phyloP scores from a whole-genome alignment of 2,113 vertebrate species.

The Myrmecophaga tridactyla region DNA sequence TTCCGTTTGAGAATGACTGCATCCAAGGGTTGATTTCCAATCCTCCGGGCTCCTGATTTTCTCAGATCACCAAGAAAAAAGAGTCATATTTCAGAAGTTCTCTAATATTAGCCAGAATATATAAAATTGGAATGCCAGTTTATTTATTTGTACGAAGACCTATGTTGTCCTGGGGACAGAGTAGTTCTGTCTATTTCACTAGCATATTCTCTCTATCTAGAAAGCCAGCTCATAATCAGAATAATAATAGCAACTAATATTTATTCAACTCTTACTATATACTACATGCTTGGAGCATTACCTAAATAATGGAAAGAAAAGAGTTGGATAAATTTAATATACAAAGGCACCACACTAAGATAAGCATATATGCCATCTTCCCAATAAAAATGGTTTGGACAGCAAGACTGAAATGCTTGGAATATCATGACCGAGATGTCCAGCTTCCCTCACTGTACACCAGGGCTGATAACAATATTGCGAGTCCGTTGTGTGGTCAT shows the following conservation, averaged over 20 bases:
- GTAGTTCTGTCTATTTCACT: not conserved
- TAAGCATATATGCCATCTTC: not conserved
- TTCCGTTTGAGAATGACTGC: not conserved
- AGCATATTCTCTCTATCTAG: not conserved
- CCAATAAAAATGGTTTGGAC: not conserved
- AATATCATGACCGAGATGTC: not conserved
- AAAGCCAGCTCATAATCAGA: conserved; percentile 20
- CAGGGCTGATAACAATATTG: not conserved
- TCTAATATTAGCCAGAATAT: not conserved
- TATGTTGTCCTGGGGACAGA: not conserved
- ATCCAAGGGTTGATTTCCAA: not conserved
- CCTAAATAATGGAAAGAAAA: not conserved
- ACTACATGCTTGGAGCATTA: not conserved
- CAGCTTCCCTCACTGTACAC: fast-evolving
- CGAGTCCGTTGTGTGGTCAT: not conserved
- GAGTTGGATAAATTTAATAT: not conserved
- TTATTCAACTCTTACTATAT: not conserved
- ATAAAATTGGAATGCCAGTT: not conserved
- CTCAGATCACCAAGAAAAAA: not conserved
- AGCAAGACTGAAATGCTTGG: not conserved
- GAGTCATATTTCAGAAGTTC: not conserved
- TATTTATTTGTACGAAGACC: not conserved
- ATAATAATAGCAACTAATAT: not conserved
- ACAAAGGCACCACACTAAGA: not conserved
- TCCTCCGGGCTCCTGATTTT: not conserved